Evolutionary conservation across 2,113 vertebrate genomes (phyloP), one percentile per base, ranked within the genome.

Genomic region (Charina bottae): DNA sequence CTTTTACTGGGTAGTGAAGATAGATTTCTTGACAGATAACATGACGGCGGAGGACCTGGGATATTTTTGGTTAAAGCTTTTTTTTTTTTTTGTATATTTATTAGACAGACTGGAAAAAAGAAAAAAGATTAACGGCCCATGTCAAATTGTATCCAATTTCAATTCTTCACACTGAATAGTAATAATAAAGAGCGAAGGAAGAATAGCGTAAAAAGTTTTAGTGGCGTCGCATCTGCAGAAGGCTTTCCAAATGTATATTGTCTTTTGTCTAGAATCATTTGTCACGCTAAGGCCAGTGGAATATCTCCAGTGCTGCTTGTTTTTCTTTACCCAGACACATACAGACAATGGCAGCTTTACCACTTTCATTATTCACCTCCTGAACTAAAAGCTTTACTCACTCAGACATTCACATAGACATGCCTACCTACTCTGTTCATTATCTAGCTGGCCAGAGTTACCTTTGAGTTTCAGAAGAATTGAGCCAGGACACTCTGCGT

Each of bases 121-220:
- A 49, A 78, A 56, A 91, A 54, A n/a, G 42, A 89, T 89, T 68
- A 92, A 92, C 78, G 42, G 58, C 59, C 24, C 33, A 26, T 68
- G 58, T 89, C 78, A 68, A 53, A 53, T 54, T 56, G 59, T 7
- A 90, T 72, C 54, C 83, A 86, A 86, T 90, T 13, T 58, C 53
- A 89, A 49, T 92, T 86, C 19, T 68, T 86, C 53, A 85, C 21
- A 49, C 7, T 72, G 59, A 86, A 92, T 90, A 54, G 17, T 72
- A 11, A 46, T 72, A 33, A 33, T 58, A 49, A 86, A 89, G 56
- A n/a, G 53, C 37, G 68, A 26, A 89, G 49, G 28, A 87, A 54
- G 55, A 19, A 85, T 91, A 83, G 33, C 8, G 19, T 95, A 33
- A 94, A 72, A 68, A 85, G 86, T 87, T 87, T 3, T 23, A 88